phyloP scores from a whole-genome alignment of 2,888 invertebrate genomes.

The Sphaeridia pumilis region DNA sequence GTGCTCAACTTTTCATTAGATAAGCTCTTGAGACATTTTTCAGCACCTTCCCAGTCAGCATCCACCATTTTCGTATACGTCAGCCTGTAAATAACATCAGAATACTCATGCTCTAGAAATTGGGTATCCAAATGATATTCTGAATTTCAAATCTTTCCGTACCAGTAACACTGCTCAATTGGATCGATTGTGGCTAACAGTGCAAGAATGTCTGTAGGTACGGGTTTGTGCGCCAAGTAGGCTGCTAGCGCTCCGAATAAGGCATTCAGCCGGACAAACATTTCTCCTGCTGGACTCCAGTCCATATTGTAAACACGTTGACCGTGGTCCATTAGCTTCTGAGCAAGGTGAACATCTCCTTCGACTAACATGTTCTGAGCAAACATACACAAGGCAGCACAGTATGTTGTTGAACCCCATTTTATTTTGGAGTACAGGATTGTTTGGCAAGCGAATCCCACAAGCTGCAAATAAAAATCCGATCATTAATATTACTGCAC shows the following conservation, averaged over 20 bases:
- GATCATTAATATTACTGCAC: not conserved
- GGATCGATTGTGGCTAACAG: constrained; percentile 20
- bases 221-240: constrained; percentile 20
- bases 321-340: constrained; percentile 28
- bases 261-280: constrained; percentile 22
- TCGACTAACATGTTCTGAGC: constrained; percentile 17
- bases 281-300: constrained; percentile 22
- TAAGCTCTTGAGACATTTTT: constrained; percentile 10
- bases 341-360: constrained; percentile 20
- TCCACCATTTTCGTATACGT: constrained; percentile 23
- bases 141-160: constrained; percentile 3
- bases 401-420: constrained; percentile 9
- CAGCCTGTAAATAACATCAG: constrained; percentile 1
- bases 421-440: constrained; percentile 20
- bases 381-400: constrained; percentile 22
- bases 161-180: constrained; percentile 26
- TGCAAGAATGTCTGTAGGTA: constrained; percentile 19
- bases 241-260: constrained; percentile 18
- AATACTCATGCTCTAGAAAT: too few species aligned
- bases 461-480: constrained; percentile 14
- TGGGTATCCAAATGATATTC: not conserved
- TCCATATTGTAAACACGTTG: constrained; percentile 19
- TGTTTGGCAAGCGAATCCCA: constrained; percentile 23
- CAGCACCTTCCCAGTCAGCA: constrained; percentile 24
- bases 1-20: constrained; percentile 22